A percentile compares a stretch with the other conserved stretches of the same genome.
Evolutionary conservation across 2,888 invertebrate species (phyloP).

Genomic region (Rhagophthalmus giganteus): DNA sequence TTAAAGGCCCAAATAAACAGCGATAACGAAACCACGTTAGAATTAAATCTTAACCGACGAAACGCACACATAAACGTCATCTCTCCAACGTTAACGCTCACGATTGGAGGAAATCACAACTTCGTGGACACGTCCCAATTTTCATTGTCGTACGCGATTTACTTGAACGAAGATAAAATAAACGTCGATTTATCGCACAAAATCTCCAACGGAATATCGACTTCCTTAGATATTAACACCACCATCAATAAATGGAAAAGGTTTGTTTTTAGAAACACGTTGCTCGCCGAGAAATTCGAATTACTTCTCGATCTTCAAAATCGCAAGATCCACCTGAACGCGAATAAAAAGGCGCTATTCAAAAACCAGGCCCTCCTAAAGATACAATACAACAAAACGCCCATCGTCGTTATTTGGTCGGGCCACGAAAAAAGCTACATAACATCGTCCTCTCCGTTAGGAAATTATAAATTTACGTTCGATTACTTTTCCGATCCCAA

Average conservation of each 20-base stretch:
- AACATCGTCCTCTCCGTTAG: slow-evolving; percentile 26
- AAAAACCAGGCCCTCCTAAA: slow-evolving; percentile 28
- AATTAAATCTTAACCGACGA: too few relatives aligned
- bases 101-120: background rate
- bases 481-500: slow-evolving; percentile 28
- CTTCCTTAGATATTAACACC: background rate
- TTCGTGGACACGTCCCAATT: background rate
- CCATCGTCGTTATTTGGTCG: slow-evolving; percentile 29
- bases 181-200: background rate
- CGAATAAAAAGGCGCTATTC: slow-evolving; percentile 23
- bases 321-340: background rate
- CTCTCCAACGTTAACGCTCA: too few relatives aligned
- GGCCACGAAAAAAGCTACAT: slow-evolving; percentile 30
- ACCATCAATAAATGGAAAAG: background rate
- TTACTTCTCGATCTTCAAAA: background rate
- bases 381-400: slow-evolving; percentile 30
- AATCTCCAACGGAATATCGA: background rate
- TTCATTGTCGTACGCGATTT: background rate
- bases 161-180: background rate
- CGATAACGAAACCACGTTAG: too few relatives aligned
- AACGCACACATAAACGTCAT: too few relatives aligned
- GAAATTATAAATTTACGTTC: slow-evolving; percentile 30
- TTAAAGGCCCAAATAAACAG: too few relatives aligned
- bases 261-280: background rate
- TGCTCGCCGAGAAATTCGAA: background rate